phyloP scores from a whole-genome alignment of 2,113 vertebrate genomes.

The Scatophagus argus region DNA sequence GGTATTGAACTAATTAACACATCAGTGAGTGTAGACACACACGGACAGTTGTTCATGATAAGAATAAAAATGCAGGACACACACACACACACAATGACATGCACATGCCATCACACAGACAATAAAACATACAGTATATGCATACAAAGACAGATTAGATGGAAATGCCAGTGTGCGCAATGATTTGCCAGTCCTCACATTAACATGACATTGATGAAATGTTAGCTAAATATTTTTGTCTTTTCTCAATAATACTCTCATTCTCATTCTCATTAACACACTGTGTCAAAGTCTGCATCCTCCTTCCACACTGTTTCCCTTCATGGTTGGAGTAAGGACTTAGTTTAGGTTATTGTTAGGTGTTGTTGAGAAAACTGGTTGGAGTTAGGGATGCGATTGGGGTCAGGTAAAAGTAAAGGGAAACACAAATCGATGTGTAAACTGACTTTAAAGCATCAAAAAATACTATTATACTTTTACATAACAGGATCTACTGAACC shows the following conservation, averaged over 20 bases:
- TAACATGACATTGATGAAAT: background rate
- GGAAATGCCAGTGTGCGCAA: background rate
- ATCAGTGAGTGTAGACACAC: conserved; percentile 39
- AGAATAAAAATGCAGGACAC: background rate
- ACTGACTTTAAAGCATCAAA: no score
- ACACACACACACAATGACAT: background rate
- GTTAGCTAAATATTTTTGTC: background rate
- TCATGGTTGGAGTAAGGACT: no score
- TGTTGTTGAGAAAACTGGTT: no score
- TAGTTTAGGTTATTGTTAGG: no score
- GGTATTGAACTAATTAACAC: conserved; percentile 68
- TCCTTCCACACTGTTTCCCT: background rate
- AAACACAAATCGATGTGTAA: no score
- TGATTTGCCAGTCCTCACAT: background rate
- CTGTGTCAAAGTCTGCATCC: no score
- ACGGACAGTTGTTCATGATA: conserved; percentile 40
- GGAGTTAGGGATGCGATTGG: no score
- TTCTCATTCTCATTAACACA: background rate
- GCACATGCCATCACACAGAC: background rate
- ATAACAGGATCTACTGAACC: no score
- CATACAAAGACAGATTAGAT: background rate
- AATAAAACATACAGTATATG: background rate
- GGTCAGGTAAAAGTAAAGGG: no score
- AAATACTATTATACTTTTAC: no score
- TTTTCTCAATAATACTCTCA: background rate